These are phyloP conservation scores for Nymphalis polychloros DNA, from an alignment of 2,888 invertebrate species.

Conservation along the genomic window DNA sequence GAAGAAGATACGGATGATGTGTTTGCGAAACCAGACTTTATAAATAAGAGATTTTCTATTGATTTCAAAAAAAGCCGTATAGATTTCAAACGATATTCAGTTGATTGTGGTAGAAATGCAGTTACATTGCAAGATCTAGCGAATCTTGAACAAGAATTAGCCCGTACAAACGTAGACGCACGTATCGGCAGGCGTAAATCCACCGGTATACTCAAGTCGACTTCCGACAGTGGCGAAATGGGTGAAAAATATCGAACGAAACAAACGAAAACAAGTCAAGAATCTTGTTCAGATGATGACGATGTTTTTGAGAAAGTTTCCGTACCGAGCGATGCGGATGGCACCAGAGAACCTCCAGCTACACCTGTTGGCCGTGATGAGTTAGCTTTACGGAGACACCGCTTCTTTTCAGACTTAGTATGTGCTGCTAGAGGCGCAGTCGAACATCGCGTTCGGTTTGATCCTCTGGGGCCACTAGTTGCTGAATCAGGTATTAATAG, in stretches of 20 bases:
- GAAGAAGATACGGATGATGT: constrained; percentile 55
- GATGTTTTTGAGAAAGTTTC: constrained; percentile 83
- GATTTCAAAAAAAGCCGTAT: constrained; percentile 68
- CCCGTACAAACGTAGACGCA: constrained; percentile 69
- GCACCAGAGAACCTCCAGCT: constrained; percentile 85
- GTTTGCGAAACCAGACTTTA: constrained; percentile 57
- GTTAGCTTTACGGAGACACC: constrained; percentile 87
- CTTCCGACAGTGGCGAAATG: constrained; percentile 64
- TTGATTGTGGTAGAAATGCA: constrained; percentile 69
- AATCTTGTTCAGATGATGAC: constrained; percentile 75
- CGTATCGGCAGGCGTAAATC: constrained; percentile 70
- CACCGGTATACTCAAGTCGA: constrained; percentile 73
- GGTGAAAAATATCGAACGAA: constrained; percentile 46
- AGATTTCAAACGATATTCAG: constrained; percentile 73
- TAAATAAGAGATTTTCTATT: constrained; percentile 70
- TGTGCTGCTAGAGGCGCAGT: constrained; percentile 87
- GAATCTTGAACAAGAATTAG: constrained; percentile 67
- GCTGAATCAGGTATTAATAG: constrained; percentile 79
- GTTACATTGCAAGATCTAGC: constrained; percentile 68
- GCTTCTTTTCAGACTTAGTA: constrained; percentile 89
- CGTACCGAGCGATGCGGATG: constrained; percentile 68
- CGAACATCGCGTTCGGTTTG: constrained; percentile 88
- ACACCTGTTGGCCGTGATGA: constrained; percentile 90
- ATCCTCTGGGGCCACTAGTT: constrained; percentile 86
- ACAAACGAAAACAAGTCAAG: constrained; percentile 47